Percentiles rank a stretch among this genome's conserved stretches.
Conservation (phyloP, 1,140 invertebrate genomes). For the Tribolium castaneum region DNA sequence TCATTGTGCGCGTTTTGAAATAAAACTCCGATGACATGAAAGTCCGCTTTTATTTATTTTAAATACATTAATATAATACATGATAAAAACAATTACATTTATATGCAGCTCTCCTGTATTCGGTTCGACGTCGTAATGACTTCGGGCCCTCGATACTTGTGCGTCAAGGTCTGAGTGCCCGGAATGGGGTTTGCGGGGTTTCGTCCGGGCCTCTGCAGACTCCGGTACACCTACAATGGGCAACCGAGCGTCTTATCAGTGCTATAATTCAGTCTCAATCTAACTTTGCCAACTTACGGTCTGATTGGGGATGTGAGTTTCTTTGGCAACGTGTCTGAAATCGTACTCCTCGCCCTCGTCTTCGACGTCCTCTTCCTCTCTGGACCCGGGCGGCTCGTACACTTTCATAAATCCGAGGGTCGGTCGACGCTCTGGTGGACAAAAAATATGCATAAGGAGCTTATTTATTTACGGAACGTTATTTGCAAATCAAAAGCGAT, state of each 20-base stretch:
- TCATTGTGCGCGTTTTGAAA: background rate
- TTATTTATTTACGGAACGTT: background rate
- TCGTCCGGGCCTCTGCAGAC: conserved; percentile 73
- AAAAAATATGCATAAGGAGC: conserved; percentile 25
- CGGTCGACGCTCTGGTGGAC: conserved; percentile 56
- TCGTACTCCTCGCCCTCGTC: conserved; percentile 61
- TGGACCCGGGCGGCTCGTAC: conserved; percentile 59
- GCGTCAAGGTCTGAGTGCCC: conserved; percentile 64
- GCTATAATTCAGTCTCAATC: conserved; percentile 36
- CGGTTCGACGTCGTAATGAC: conserved; percentile 85
- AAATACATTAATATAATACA: conserved; percentile 64
- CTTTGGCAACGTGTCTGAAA: conserved; percentile 63
- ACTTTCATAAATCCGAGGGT: conserved; percentile 62
- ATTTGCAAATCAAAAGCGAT: conserved; percentile 16
- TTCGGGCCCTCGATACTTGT: conserved; percentile 70
- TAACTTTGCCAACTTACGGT: conserved; percentile 53
- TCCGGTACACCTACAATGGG: conserved; percentile 73
- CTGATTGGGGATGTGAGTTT: conserved; percentile 60
- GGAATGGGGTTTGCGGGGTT: conserved; percentile 67
- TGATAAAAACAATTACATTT: conserved; percentile 67
- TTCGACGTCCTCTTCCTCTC: conserved; percentile 59
- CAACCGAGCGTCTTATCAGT: conserved; percentile 57
- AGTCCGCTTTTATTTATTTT: conserved; percentile 54
- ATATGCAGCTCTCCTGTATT: conserved; percentile 90
- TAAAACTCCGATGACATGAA: conserved; percentile 30